Evolutionary conservation across 2,888 invertebrate genomes (phyloP).

Genomic region (Ophion slaviceki): DNA sequence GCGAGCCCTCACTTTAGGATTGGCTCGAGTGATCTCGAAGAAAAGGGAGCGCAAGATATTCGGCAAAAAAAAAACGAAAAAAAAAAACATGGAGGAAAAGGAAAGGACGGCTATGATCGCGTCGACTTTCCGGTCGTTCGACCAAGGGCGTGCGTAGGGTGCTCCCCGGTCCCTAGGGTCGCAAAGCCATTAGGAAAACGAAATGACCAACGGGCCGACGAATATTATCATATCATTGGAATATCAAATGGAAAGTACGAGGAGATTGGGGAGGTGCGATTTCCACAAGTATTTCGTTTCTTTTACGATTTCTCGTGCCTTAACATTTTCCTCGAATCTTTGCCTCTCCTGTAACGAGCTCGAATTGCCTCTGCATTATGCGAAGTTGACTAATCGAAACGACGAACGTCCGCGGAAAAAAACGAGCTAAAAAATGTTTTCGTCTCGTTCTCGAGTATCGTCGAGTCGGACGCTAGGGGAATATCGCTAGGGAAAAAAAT

Average conservation of each 20-base stretch:
- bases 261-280: neutral
- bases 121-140: slow-evolving; percentile 56
- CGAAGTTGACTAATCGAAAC: neutral
- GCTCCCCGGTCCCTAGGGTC: slow-evolving; percentile 37
- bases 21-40: slow-evolving; percentile 20
- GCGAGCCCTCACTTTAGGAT: slow-evolving; percentile 46
- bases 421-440: too few relatives aligned
- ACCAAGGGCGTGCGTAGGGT: slow-evolving; percentile 4
- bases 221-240: slow-evolving; percentile 58
- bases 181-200: slow-evolving; percentile 57
- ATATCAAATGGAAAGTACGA: slow-evolving; percentile 38
- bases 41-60: slow-evolving; percentile 27
- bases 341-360: neutral
- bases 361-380: too few relatives aligned
- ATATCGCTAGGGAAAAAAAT: too few relatives aligned
- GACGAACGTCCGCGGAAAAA: neutral
- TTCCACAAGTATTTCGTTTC: slow-evolving; percentile 14
- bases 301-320: neutral
- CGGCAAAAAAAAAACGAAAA: slow-evolving; percentile 12
- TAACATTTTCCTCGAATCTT: slow-evolving; percentile 21
- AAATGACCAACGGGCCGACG: slow-evolving; percentile 50
- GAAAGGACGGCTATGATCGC: slow-evolving; percentile 43
- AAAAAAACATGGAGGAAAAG: slow-evolving; percentile 9
- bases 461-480: too few relatives aligned
- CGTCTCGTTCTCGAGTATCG: too few relatives aligned